Evolutionary conservation across 2,113 vertebrate genomes (phyloP).

Genomic region (Gavialis gangeticus): DNA sequence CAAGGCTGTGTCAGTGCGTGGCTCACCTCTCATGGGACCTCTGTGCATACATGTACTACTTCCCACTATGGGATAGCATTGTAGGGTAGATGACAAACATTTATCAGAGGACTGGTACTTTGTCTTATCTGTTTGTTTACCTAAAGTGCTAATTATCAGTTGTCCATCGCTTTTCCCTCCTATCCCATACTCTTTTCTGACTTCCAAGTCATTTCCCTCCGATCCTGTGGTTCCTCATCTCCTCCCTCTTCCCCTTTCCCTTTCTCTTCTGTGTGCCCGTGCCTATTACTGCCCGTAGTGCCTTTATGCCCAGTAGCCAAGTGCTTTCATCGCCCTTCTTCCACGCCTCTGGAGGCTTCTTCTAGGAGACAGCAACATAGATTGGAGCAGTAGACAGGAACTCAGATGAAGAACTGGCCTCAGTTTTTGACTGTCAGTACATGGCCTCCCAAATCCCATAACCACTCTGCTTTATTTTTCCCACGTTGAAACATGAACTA

Average conservation of each 20-base stretch:
- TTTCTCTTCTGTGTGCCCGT: neutral
- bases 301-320: neutral
- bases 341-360: neutral
- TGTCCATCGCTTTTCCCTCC: neutral
- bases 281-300: neutral
- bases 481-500: neutral
- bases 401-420: neutral
- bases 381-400: neutral
- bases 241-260: neutral
- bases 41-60: neutral
- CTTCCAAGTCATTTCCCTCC: neutral
- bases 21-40: neutral
- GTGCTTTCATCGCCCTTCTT: neutral
- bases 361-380: neutral
- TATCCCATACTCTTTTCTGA: neutral
- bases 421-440: neutral
- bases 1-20: neutral
- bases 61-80: accelerated
- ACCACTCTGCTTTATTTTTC: neutral
- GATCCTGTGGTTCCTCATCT: neutral
- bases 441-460: neutral
- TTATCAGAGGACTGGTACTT: neutral
- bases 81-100: neutral
- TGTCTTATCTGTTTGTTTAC: neutral
- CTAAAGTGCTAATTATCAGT: neutral